Percentiles rank a stretch among this genome's conserved stretches.
phyloP scores from a whole-genome alignment of 2,888 invertebrate genomes.

The Drosophila cognata region DNA sequence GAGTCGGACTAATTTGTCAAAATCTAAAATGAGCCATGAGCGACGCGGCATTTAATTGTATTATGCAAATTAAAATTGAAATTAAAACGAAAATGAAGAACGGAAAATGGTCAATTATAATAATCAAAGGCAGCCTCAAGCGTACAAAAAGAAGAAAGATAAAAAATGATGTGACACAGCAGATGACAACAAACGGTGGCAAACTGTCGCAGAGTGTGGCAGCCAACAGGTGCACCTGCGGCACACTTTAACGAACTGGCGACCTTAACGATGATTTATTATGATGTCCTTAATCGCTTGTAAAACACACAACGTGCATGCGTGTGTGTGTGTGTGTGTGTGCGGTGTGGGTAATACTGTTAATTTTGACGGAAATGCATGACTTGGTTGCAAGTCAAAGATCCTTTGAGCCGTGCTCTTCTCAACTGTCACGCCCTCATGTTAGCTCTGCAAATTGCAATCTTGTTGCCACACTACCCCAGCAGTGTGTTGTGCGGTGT shows the following conservation, averaged over 20 bases:
- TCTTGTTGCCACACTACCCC: conserved; percentile 29
- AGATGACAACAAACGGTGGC: conserved; percentile 14
- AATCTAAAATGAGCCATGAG: conserved; percentile 45
- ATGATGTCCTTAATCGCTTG: conserved; percentile 63
- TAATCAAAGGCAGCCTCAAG: conserved; percentile 41
- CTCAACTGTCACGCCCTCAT: conserved; percentile 2
- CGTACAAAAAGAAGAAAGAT: not conserved
- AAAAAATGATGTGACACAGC: conserved; percentile 35
- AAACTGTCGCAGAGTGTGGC: not conserved
- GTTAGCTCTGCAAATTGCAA: conserved; percentile 48
- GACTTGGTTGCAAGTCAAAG: conserved; percentile 35
- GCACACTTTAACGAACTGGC: conserved; percentile 62
- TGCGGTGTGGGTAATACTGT: conserved; percentile 24
- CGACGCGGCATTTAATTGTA: conserved; percentile 62
- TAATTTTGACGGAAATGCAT: conserved; percentile 37
- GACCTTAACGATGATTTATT: conserved; percentile 70
- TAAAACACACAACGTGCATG: conserved; percentile 37
- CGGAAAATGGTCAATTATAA: conserved; percentile 30
- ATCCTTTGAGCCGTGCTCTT: conserved; percentile 11
- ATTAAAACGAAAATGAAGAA: conserved; percentile 44
- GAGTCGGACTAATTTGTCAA: conserved; percentile 51
- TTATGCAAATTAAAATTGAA: conserved; percentile 65
- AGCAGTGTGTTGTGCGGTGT: not conserved
- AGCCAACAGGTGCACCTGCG: conserved; percentile 18
- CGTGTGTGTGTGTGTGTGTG: not conserved